Conservation (phyloP, 2,888 invertebrate species). For the Ophonus ardosiacus region DNA sequence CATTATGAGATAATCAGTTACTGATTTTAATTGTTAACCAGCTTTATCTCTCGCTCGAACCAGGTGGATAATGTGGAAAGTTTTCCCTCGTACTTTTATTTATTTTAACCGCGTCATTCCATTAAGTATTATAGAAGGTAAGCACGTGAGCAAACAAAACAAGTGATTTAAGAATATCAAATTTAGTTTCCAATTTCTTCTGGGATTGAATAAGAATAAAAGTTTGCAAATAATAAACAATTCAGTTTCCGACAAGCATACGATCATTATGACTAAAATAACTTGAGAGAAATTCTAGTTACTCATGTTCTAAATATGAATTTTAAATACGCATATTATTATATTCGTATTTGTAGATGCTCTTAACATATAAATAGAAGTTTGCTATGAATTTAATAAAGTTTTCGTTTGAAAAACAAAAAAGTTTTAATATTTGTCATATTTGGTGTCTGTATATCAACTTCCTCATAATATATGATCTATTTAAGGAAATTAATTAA, state of each 20-base stretch:
- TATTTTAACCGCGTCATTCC: background rate
- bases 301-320: slow-evolving; percentile 11
- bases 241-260: background rate
- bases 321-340: background rate
- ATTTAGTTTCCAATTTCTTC: slow-evolving; percentile 15
- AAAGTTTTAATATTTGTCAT: too few relatives aligned
- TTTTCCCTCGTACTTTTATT: slow-evolving; percentile 1
- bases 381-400: too few relatives aligned
- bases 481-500: too few relatives aligned
- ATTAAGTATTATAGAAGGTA: background rate
- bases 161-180: background rate
- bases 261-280: slow-evolving; percentile 32
- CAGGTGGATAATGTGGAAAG: slow-evolving; percentile 20
- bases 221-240: slow-evolving; percentile 23
- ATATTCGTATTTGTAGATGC: background rate
- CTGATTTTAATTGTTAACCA: slow-evolving; percentile 11
- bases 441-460: too few relatives aligned
- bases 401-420: too few relatives aligned
- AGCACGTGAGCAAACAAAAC: slow-evolving; percentile 3
- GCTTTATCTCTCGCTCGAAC: background rate
- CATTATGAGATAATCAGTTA: slow-evolving; percentile 6
- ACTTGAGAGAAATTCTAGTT: background rate
- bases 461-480: too few relatives aligned
- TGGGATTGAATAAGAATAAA: slow-evolving; percentile 12
- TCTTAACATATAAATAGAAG: too few relatives aligned